Percentiles rank a stretch among this genome's conserved stretches.
Conservation (phyloP, 1,140 invertebrate genomes). For the Ruditapes philippinarum region DNA sequence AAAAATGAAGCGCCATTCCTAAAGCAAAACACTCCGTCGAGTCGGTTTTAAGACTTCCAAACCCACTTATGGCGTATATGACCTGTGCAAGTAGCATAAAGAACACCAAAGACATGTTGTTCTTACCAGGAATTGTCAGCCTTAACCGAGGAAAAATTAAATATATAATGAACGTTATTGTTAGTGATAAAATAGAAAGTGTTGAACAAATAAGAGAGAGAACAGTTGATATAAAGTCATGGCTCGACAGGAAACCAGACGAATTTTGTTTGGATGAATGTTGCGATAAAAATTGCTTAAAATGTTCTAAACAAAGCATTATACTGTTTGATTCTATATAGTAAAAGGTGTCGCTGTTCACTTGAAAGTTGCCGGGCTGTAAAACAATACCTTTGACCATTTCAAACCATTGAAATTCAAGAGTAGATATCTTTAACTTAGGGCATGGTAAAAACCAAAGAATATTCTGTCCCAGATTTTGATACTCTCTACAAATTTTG, state of each 20-base stretch:
- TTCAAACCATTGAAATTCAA: neutral
- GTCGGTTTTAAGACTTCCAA: too few species aligned
- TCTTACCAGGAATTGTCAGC: constrained; percentile 19
- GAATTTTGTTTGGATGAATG: neutral
- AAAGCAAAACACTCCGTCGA: neutral
- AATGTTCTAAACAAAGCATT: neutral
- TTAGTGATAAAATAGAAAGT: neutral
- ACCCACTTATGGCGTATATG: neutral
- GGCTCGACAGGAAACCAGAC: too few species aligned
- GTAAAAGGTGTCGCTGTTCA: too few species aligned
- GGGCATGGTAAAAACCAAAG: too few species aligned
- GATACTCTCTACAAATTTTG: too few species aligned
- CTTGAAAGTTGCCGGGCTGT: too few species aligned
- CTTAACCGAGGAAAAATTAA: neutral
- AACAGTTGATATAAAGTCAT: neutral
- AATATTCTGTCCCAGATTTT: too few species aligned
- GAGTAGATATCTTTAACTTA: neutral
- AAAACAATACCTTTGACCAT: too few species aligned
- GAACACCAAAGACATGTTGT: constrained; percentile 3
- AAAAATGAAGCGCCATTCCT: constrained; percentile 27
- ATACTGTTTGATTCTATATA: neutral
- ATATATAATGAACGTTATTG: neutral
- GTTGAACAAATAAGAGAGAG: too few species aligned
- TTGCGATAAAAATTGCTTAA: neutral
- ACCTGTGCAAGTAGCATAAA: constrained; percentile 1